Conservation (phyloP, 2,113 vertebrate genomes). For the Vulpes lagopus region DNA sequence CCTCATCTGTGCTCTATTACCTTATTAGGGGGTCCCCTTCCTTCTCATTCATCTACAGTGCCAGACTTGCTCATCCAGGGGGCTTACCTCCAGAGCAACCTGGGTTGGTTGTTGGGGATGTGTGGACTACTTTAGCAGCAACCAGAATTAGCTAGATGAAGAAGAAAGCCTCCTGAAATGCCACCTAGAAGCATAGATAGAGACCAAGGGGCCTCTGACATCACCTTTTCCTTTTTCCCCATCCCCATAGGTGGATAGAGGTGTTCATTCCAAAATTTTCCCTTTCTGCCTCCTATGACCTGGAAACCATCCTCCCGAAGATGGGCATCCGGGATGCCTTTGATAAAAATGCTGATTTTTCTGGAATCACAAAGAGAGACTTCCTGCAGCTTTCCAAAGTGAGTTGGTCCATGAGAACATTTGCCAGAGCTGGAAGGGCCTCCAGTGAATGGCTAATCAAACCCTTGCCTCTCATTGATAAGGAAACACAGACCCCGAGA, state of each 20-base stretch:
- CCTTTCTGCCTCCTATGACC: constrained; percentile 87
- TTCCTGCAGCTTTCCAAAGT: constrained; percentile 91
- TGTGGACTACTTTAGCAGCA: not conserved
- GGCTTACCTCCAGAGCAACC: not conserved
- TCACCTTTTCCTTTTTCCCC: not conserved
- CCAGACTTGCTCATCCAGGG: not conserved
- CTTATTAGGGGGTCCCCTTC: not conserved
- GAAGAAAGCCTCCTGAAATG: not conserved
- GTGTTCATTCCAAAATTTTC: constrained; percentile 89
- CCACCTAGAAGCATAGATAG: not conserved
- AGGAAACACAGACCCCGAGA: not conserved
- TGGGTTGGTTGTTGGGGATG: not conserved
- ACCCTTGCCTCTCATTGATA: accelerated
- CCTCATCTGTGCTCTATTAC: not conserved
- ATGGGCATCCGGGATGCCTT: constrained; percentile 92
- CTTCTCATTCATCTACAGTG: not conserved
- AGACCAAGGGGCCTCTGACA: not conserved
- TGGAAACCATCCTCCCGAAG: constrained; percentile 86
- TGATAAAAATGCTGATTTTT: constrained; percentile 86
- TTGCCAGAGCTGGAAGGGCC: not conserved
- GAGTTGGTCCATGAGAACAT: constrained; percentile 34
- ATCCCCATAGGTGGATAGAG: constrained; percentile 77
- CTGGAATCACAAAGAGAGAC: constrained; percentile 87
- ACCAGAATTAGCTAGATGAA: not conserved
- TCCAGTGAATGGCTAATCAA: accelerated